Percentiles rank a stretch among this genome's conserved stretches.
Conservation (phyloP, 2,797 vertebrate genomes). For the Microctenopoma steveboyesi region DNA sequence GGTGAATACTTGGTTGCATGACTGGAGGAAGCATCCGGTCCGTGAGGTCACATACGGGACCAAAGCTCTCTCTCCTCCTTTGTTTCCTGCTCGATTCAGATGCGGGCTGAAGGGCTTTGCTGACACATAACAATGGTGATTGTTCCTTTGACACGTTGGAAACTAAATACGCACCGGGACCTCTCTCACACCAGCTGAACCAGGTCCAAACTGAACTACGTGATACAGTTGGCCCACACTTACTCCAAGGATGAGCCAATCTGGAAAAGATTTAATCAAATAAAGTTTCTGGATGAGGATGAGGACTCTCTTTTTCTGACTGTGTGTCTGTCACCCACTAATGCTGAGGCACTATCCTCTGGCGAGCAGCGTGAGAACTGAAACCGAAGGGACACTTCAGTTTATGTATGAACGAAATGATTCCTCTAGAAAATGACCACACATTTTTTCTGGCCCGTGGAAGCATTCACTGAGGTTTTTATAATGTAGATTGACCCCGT, state of each 20-base stretch:
- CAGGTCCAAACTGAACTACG: slow-evolving; percentile 13
- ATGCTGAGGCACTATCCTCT: neutral
- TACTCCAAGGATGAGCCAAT: neutral
- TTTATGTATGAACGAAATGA: slow-evolving; percentile 18
- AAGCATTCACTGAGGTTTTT: slow-evolving; percentile 7
- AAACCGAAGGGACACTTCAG: slow-evolving; percentile 13
- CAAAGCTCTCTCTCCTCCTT: slow-evolving; percentile 38
- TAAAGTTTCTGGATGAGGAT: slow-evolving; percentile 15
- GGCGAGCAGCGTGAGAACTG: slow-evolving; percentile 8
- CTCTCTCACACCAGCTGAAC: slow-evolving; percentile 12
- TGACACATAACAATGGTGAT: slow-evolving; percentile 44
- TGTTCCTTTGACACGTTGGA: slow-evolving; percentile 46
- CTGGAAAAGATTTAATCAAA: slow-evolving; percentile 8
- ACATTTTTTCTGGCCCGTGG: slow-evolving; percentile 2
- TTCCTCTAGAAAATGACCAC: slow-evolving; percentile 21
- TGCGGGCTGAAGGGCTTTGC: slow-evolving; percentile 21
- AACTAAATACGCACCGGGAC: slow-evolving; percentile 9
- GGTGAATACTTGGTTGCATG: slow-evolving; percentile 59
- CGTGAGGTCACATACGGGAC: slow-evolving; percentile 47
- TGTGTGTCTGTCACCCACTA: neutral
- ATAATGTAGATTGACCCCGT: neutral
- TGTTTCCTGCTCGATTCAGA: slow-evolving; percentile 44
- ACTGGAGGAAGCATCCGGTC: slow-evolving; percentile 63
- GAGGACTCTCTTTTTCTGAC: neutral
- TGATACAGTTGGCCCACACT: slow-evolving; percentile 26